These are phyloP conservation scores for Theocolax elegans DNA, from an alignment of 1,140 invertebrate genomes.

Conservation along the genomic window DNA sequence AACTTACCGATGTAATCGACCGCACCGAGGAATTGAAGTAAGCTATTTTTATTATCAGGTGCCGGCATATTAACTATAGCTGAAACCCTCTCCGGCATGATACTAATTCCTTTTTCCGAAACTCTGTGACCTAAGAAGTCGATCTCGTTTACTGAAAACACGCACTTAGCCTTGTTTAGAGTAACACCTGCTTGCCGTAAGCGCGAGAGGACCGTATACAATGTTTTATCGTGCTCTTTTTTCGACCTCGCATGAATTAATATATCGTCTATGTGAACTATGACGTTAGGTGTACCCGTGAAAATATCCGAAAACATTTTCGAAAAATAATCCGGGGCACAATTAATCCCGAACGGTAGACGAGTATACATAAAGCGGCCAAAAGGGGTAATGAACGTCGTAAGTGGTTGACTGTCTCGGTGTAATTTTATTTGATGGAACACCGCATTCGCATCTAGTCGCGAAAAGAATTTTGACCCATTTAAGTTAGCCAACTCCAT, in stretches of 20 bases:
- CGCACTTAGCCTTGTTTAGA: slow-evolving; percentile 49
- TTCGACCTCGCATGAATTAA: not conserved
- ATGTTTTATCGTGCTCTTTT: slow-evolving; percentile 39
- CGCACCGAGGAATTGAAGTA: too few species aligned
- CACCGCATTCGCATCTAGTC: slow-evolving; percentile 41
- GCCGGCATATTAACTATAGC: slow-evolving; percentile 49
- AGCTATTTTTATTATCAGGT: too few species aligned
- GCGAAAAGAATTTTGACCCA: slow-evolving; percentile 49
- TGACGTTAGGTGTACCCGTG: not conserved
- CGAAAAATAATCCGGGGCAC: too few species aligned
- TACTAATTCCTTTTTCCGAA: slow-evolving; percentile 45
- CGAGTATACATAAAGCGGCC: slow-evolving; percentile 54
- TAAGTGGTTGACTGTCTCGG: slow-evolving; percentile 49
- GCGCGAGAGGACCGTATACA: slow-evolving; percentile 44
- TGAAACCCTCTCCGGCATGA: slow-evolving; percentile 49
- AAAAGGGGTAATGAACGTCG: slow-evolving; percentile 57
- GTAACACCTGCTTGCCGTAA: slow-evolving; percentile 47
- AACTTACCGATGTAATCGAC: slow-evolving; percentile 46
- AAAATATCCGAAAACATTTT: slow-evolving; percentile 30
- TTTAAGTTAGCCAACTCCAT: slow-evolving; percentile 27
- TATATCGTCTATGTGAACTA: slow-evolving; percentile 24
- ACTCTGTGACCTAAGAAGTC: slow-evolving; percentile 52
- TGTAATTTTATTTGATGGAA: slow-evolving; percentile 38
- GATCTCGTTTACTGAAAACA: slow-evolving; percentile 40
- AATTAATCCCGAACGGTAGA: slow-evolving; percentile 50